A percentile compares a stretch with the other conserved stretches of the same genome.
Evolutionary conservation across 2,797 vertebrate species (phyloP).

Genomic region (Cheracebus regulus): DNA sequence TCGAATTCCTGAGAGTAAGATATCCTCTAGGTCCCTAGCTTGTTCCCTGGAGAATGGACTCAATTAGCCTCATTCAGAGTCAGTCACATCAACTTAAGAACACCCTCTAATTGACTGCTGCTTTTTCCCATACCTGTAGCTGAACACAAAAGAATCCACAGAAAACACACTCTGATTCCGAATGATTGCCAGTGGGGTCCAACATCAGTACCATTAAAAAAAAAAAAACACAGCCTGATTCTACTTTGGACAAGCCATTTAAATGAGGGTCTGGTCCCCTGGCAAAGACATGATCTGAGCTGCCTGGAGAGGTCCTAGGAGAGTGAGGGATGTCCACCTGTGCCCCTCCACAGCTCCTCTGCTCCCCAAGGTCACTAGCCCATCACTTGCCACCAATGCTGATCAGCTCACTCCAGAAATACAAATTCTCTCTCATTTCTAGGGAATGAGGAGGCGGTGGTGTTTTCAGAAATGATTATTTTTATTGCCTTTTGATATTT

Average conservation of each 20-base stretch:
- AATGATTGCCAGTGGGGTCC: background rate
- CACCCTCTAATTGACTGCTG: background rate
- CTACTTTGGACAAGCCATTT: background rate
- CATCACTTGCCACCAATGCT: background rate
- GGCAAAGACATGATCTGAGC: background rate
- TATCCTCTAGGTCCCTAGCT: too few relatives aligned
- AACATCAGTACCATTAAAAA: background rate
- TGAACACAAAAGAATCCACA: background rate
- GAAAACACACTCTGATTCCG: background rate
- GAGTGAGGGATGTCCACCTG: background rate
- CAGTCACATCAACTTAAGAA: fast-evolving
- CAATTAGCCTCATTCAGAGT: fast-evolving
- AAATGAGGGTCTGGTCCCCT: background rate
- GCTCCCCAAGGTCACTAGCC: background rate
- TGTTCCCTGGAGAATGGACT: background rate
- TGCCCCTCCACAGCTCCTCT: background rate
- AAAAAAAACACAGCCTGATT: too few relatives aligned
- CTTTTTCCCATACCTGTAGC: background rate
- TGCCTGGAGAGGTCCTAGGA: background rate
- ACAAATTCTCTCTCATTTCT: background rate
- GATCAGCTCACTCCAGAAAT: background rate
- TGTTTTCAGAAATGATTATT: background rate
- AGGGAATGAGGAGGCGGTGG: background rate
- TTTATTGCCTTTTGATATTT: background rate
- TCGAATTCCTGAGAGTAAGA: fast-evolving